Evolutionary conservation across 2,888 invertebrate genomes (phyloP).

Genomic region (Drosophila buzzatii): DNA sequence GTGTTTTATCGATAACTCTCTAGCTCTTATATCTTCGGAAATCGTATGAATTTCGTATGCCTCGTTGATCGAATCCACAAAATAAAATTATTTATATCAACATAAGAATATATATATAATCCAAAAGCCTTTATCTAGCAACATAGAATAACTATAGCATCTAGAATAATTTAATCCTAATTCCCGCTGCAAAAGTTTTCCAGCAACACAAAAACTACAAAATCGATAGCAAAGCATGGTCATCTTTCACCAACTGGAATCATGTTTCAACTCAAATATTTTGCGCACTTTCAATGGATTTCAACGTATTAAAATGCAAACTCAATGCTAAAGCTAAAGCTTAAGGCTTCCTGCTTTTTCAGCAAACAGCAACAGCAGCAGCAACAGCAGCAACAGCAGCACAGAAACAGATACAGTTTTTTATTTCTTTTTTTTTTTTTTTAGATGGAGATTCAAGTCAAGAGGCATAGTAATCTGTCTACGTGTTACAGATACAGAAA

Average conservation of each 20-base stretch:
- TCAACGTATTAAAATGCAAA: constrained; percentile 33
- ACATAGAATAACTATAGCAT: no score
- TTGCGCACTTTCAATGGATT: constrained; percentile 3
- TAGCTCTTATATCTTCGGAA: no score
- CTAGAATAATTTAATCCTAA: no score
- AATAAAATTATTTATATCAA: no score
- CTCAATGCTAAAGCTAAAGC: constrained; percentile 38
- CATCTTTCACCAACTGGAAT: neutral
- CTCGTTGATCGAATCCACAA: no score
- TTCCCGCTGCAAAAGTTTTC: neutral
- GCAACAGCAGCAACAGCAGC: constrained; percentile 1
- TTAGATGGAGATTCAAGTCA: constrained; percentile 28
- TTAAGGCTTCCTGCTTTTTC: constrained; percentile 61
- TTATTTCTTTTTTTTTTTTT: neutral
- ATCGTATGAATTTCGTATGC: no score
- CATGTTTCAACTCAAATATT: neutral
- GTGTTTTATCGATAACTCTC: no score
- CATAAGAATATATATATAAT: no score
- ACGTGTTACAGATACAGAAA: constrained; percentile 55
- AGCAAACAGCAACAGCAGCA: neutral
- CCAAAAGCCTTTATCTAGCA: no score
- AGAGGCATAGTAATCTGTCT: constrained; percentile 37
- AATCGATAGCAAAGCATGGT: no score
- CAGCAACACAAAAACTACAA: no score
- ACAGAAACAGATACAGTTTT: constrained; percentile 9